Percentiles rank a stretch among this genome's conserved stretches.
Evolutionary conservation across 1,140 invertebrate species (phyloP).

Genomic region (Drosophila melanica): DNA sequence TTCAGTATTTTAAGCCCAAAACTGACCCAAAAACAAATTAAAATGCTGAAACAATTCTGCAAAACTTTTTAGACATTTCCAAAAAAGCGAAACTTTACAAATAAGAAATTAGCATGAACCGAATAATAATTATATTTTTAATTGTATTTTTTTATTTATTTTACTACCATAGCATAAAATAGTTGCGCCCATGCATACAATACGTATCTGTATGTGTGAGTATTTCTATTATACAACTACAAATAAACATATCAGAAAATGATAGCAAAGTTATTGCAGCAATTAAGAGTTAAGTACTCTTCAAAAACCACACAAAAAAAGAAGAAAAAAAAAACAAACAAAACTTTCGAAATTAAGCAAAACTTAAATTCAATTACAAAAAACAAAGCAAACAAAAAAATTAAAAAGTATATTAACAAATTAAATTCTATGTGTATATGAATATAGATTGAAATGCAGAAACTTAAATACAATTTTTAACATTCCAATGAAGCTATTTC

Average conservation of each 20-base stretch:
- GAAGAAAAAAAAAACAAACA: conserved; percentile 25
- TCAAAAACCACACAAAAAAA: conserved; percentile 80
- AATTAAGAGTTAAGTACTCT: conserved; percentile 75
- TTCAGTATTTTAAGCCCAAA: conserved; percentile 75
- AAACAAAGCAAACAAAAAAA: conserved; percentile 33
- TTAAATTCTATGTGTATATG: conserved; percentile 68
- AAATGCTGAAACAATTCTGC: conserved; percentile 74
- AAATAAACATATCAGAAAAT: conserved; percentile 54
- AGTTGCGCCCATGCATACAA: conserved; percentile 14
- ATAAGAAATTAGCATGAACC: not conserved
- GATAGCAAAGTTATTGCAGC: conserved; percentile 55
- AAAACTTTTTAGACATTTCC: conserved; percentile 23
- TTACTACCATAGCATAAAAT: conserved; percentile 2
- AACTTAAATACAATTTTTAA: conserved; percentile 82
- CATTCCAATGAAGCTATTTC: conserved; percentile 82
- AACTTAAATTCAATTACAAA: conserved; percentile 39
- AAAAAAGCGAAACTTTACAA: not conserved
- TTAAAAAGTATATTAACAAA: conserved; percentile 31
- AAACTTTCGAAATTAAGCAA: conserved; percentile 28
- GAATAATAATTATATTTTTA: not conserved
- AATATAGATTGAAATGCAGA: conserved; percentile 53
- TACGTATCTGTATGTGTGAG: conserved; percentile 14
- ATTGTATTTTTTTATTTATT: not conserved
- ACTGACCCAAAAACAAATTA: conserved; percentile 73
- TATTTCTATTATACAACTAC: conserved; percentile 38